Evolutionary conservation across 2,113 vertebrate genomes (phyloP).

Genomic region (Clupea harengus): DNA sequence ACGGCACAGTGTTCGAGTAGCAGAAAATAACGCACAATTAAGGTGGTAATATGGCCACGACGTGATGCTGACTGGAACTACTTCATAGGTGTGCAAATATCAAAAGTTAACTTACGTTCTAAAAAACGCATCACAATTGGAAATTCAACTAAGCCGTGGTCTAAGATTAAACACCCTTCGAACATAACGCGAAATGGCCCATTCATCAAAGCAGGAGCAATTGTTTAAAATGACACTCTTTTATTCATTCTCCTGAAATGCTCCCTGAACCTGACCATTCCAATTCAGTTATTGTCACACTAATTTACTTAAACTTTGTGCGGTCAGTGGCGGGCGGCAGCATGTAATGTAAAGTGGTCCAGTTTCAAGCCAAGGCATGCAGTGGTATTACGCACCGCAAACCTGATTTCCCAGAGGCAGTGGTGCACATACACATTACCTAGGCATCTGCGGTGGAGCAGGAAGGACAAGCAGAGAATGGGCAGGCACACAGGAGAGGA

Average conservation of each 20-base stretch:
- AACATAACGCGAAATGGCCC: not conserved
- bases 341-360: not conserved
- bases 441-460: constrained; percentile 31
- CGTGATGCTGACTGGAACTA: too few species aligned
- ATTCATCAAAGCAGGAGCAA: not conserved
- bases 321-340: not conserved
- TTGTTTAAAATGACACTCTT: not conserved
- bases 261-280: not conserved
- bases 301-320: not conserved
- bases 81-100: too few species aligned
- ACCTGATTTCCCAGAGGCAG: not conserved
- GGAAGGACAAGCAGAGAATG: constrained; percentile 40
- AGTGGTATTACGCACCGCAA: not conserved
- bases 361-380: not conserved
- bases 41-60: too few species aligned
- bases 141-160: too few species aligned
- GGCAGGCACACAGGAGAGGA: constrained; percentile 10
- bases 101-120: too few species aligned
- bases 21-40: too few species aligned
- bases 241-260: not conserved
- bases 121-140: too few species aligned
- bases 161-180: too few species aligned
- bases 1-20: too few species aligned
- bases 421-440: not conserved
- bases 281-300: not conserved